Evolutionary conservation across 2,888 invertebrate species (phyloP).

Genomic region (Idaea aversata): DNA sequence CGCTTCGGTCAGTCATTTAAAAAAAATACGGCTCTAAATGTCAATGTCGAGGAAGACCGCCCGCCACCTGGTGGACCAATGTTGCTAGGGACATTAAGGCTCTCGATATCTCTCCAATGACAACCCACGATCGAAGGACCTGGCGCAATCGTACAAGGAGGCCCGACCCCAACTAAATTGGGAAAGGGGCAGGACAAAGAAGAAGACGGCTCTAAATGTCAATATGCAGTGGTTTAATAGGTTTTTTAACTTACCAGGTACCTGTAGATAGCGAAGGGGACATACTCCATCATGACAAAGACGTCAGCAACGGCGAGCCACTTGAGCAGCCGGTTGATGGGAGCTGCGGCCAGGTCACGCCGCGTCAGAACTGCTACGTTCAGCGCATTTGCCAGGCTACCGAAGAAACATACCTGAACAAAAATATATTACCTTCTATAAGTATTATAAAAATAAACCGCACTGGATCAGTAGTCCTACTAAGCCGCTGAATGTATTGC

Average conservation of each 20-base stretch:
- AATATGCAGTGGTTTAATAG: constrained; percentile 39
- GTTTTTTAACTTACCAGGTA: constrained; percentile 54
- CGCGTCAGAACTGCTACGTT: constrained; percentile 93
- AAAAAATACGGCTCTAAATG: neutral
- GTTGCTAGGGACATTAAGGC: no score
- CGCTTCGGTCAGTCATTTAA: neutral
- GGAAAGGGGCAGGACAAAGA: no score
- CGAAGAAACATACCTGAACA: constrained; percentile 89
- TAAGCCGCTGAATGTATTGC: no score
- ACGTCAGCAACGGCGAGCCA: constrained; percentile 93
- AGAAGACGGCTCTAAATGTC: neutral
- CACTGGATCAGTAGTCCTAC: no score
- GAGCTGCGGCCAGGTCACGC: constrained; percentile 88
- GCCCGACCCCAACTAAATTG: no score
- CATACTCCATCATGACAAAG: constrained; percentile 91
- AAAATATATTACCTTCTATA: constrained; percentile 3
- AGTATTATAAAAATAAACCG: no score
- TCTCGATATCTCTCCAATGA: no score
- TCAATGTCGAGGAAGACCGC: no score
- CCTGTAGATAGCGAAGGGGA: constrained; percentile 69
- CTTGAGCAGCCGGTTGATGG: constrained; percentile 92
- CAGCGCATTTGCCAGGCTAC: constrained; percentile 91
- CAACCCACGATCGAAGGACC: no score
- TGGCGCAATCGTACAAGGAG: no score
- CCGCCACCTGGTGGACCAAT: no score